Evolutionary conservation across 2,888 invertebrate species (phyloP), one percentile per base, ranked within the genome.

Genomic region (Melanotus villosus): DNA sequence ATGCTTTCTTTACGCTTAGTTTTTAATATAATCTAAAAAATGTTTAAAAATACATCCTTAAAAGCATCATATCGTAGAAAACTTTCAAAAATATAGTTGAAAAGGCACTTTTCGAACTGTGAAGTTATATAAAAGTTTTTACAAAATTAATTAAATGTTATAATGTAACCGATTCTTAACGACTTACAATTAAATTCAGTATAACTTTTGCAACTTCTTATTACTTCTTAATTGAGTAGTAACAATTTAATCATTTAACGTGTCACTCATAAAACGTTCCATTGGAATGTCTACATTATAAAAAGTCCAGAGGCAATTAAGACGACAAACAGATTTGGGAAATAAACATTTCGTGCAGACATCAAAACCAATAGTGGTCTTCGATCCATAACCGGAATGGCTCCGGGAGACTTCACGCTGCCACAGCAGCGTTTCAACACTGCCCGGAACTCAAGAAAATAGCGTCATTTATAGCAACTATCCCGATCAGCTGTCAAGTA

Each of bases 371-470:
- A 52, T 38, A 19, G 56, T 23, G 56, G 56, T 38, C 38, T 56
- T 36, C 56, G 38, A 38, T 56, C 21, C 38, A 56, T 56, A 56
- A 56, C 36, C 56, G 56, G 38, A 56, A 38, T 38, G 34, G 56
- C 56, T 56, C 23, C 56, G 38, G 56, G 36, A 56, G 23, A 56
- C 56, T 56, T 38, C 21, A 56, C 38, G 38, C 21, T 56, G 36
- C 19, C 36, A 38, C 23, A 36, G 38, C 38, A 38, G 56, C 18
- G 19, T 54, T 38, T 56, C 56, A 38, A 38, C 38, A 23, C 18
- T 56, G 56, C 16, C 56, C 36, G 38, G 34, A 38, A 56, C 23
- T 21, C 36, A 38, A 56, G 56, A 23, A 38, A 56, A 56, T 38
- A 38, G 38, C 32, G 18, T 32, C 32, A 34, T 52, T 32, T 52